These are phyloP conservation scores for Lasius fuliginosus DNA, from an alignment of 2,888 invertebrate species.

Conservation along the genomic window DNA sequence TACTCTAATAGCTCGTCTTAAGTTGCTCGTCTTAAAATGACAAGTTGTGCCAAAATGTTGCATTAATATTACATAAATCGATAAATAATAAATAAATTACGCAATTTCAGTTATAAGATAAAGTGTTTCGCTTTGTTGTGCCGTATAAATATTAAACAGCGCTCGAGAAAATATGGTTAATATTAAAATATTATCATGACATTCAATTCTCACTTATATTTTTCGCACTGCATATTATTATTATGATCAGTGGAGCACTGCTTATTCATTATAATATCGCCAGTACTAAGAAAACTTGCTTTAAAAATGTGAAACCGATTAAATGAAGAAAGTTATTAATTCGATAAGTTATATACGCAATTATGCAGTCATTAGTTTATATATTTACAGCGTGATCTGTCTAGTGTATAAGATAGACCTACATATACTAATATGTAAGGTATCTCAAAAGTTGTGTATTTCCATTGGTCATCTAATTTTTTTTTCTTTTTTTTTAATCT, in stretches of 20 bases:
- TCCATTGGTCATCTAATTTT: background rate
- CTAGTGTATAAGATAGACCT: slow-evolving; percentile 20
- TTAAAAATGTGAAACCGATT: slow-evolving; percentile 30
- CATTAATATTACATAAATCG: background rate
- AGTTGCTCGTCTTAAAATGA: slow-evolving; percentile 15
- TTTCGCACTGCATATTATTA: background rate
- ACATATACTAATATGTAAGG: background rate
- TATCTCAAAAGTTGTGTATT: background rate
- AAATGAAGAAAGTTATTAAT: slow-evolving; percentile 10
- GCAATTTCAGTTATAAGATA: background rate
- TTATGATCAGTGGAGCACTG: background rate
- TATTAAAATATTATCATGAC: background rate
- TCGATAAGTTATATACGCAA: slow-evolving; percentile 35
- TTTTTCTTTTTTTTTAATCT: background rate
- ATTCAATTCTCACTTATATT: slow-evolving; percentile 5
- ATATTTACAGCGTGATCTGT: slow-evolving; percentile 37
- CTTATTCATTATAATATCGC: background rate
- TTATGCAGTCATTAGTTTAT: slow-evolving; percentile 55
- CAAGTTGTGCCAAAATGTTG: slow-evolving; percentile 40
- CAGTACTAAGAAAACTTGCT: slow-evolving; percentile 10
- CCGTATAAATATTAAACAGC: background rate
- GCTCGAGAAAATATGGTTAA: slow-evolving; percentile 1
- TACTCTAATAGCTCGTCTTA: background rate
- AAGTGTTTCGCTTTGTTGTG: slow-evolving; percentile 8
- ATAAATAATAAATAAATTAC: slow-evolving; percentile 36